Evolutionary conservation across 1,140 invertebrate genomes (phyloP).

Genomic region (Cotesia chilonis): DNA sequence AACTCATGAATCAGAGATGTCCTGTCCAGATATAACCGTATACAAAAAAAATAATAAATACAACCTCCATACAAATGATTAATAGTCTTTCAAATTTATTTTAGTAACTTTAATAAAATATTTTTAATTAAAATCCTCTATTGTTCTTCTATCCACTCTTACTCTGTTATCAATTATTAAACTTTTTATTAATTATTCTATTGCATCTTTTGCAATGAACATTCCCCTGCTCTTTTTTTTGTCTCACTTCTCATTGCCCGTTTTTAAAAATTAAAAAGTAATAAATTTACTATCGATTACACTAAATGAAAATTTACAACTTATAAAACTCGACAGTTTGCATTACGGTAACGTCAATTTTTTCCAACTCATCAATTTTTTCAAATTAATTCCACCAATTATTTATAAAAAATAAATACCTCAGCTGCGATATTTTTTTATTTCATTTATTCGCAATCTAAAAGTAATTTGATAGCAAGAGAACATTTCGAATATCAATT

Average conservation of each 20-base stretch:
- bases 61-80: neutral
- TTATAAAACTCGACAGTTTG: neutral
- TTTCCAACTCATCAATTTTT: neutral
- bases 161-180: no score
- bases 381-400: neutral
- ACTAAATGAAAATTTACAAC: neutral
- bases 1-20: constrained; percentile 2
- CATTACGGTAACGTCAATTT: no score
- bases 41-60: constrained; percentile 4
- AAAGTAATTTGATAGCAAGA: no score
- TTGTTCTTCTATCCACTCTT: no score
- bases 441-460: no score
- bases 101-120: neutral
- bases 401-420: neutral
- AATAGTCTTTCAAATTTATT: constrained; percentile 6
- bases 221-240: neutral
- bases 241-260: neutral
- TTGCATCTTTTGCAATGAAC: neutral
- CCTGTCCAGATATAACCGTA: constrained; percentile 4
- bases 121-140: no score
- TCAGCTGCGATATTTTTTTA: no score
- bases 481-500: no score
- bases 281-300: no score
- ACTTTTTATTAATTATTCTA: no score
- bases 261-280: neutral